Evolutionary conservation across 1,140 invertebrate genomes (phyloP), one percentile per base, ranked within the genome.

Genomic region (Caerostris extrusa): DNA sequence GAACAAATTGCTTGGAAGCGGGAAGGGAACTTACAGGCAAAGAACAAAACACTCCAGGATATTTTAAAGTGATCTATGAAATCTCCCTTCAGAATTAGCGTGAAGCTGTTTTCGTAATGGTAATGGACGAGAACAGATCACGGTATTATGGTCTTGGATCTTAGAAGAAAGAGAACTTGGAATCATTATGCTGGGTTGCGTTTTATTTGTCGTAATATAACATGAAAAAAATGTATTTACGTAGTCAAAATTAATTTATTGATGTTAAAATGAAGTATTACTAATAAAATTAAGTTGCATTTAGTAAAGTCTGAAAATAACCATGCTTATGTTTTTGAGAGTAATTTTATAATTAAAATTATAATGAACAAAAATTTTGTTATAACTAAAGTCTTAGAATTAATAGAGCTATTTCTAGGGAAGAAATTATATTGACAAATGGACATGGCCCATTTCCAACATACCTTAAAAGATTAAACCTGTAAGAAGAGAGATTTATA

Each of bases 41-140:
- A 90, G 56, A 90, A 90, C 50, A 82, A 77, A 90, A 71, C 64
- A 90, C 90, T 2, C n/a, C 57, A 34, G 90, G 90, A 57, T 91
- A 91, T 91, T 91, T 61, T 91, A 56, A 91, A 91, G 90, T 91
- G 90, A 82, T 91, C 90, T 91, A 91, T 91, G 90, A 82, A 91
- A 91, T 91, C 57, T 53, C 57, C n/a, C 19, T 55, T 19, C 12
- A 5, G 57, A 7, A 90, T 77, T 8, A n/a, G 55, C 17, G 81
- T 61, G 17, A 6, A 60, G 12, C 8, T 3, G 55, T 10, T 53
- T 19, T 14, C 7, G 71, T 82, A 91, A 91, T 91, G 90, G 61
- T 91, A 61, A 91, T 91, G 71, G 88, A 6, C n/a, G 56, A 1
- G 34, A 34, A 34, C 34, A 34, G 34, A 34, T 34, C 34, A 34